phyloP scores from a whole-genome alignment of 2,797 vertebrate species.

The Hypotaenidia okinawae region DNA sequence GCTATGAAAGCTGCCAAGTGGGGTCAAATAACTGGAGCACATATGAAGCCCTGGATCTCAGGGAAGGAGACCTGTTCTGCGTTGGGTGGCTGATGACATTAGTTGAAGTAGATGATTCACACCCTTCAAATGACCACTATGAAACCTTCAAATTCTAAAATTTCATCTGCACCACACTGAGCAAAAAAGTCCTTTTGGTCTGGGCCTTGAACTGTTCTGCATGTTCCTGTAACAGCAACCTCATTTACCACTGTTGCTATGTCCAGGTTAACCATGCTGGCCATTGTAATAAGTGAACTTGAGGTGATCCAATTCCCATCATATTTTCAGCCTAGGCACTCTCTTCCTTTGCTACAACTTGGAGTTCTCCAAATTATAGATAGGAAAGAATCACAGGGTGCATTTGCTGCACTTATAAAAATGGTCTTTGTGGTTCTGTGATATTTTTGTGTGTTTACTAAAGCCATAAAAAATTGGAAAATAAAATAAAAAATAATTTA shows the following conservation, averaged over 20 bases:
- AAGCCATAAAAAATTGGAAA: background rate
- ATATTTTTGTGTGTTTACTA: background rate
- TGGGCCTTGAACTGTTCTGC: background rate
- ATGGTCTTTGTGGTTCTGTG: background rate
- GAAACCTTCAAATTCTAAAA: background rate
- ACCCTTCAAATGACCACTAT: background rate
- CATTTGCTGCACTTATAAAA: background rate
- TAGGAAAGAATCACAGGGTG: background rate
- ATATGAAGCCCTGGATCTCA: background rate
- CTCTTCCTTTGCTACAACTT: background rate
- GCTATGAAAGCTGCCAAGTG: background rate
- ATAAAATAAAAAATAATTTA: background rate
- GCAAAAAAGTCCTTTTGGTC: background rate
- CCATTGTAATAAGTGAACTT: background rate
- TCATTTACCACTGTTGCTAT: background rate
- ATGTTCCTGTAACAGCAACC: background rate
- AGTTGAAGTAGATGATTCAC: background rate
- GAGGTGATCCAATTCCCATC: background rate
- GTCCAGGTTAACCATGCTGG: background rate
- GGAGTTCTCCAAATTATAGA: slow-evolving; percentile 12
- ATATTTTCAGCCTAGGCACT: background rate
- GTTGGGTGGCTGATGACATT: background rate
- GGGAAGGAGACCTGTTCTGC: background rate
- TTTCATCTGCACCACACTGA: background rate
- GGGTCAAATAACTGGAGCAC: background rate